A percentile compares a stretch with the other conserved stretches of the same genome.
These are phyloP conservation scores for Gymnocephalus cernua DNA, from an alignment of 2,113 vertebrate species.

Conservation along the genomic window DNA sequence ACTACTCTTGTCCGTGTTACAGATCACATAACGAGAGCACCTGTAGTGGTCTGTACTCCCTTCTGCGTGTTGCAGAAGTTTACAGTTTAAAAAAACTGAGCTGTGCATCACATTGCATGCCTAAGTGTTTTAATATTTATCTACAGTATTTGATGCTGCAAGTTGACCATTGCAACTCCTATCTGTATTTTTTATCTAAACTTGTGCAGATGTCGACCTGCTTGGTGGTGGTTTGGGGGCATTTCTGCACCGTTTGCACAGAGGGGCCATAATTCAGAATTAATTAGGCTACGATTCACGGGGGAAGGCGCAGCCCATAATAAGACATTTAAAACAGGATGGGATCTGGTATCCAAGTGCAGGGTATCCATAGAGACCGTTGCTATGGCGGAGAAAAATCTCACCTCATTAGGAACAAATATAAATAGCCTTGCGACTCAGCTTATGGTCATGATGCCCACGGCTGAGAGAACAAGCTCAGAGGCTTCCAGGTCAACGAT, in stretches of 20 bases:
- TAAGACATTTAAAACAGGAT: conserved; percentile 80
- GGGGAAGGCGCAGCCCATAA: conserved; percentile 77
- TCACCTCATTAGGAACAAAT: conserved; percentile 85
- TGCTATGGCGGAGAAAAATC: conserved; percentile 82
- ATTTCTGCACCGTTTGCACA: conserved; percentile 58
- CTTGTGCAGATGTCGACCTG: conserved; percentile 34
- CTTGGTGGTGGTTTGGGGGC: conserved; percentile 31
- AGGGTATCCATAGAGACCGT: conserved; percentile 84
- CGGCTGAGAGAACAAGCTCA: conserved; percentile 65
- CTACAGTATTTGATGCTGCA: conserved; percentile 32
- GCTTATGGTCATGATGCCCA: conserved; percentile 77
- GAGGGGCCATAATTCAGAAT: conserved; percentile 67
- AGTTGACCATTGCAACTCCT: conserved; percentile 34
- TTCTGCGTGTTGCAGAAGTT: conserved; percentile 44
- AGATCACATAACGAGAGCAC: conserved; percentile 60
- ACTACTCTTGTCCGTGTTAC: conserved; percentile 12
- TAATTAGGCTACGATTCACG: conserved; percentile 75
- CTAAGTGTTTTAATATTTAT: conserved; percentile 46
- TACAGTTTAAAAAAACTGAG: conserved; percentile 30
- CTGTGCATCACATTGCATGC: conserved; percentile 34
- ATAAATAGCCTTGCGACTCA: conserved; percentile 81
- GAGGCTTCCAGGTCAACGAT: conserved; percentile 68
- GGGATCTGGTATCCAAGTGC: conserved; percentile 82
- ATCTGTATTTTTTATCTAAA: conserved; percentile 30
- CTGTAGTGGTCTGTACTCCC: conserved; percentile 55